Evolutionary conservation across 2,113 vertebrate species (phyloP), one percentile per base, ranked within the genome.

Genomic region (Burhinus oedicnemus): DNA sequence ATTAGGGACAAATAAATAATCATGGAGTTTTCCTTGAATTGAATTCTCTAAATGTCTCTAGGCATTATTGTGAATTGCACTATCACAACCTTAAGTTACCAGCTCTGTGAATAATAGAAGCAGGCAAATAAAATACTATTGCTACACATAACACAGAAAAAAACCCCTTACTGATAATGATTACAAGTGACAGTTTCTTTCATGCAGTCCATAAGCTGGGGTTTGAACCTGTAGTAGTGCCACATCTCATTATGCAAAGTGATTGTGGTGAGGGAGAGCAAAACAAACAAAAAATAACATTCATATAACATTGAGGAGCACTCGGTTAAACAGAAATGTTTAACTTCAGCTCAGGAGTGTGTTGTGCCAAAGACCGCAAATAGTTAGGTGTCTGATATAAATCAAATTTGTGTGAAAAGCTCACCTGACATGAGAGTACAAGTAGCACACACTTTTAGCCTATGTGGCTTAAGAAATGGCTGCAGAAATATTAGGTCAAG

Each of bases 121-220:
- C 51, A 38, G 91, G 74, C 81, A 85, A 95, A 94, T 52, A 96
- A 96, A 94, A 42, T 64, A 44, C 68, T 92, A 69, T 85, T 9
- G 58, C 5, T 83, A 58, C 15, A n/a, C 49, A 18, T 44, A 79
- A 82, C 49, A 79, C 17, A 64, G 83, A 36, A 89, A 16, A 87
- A 84, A 42, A 16, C 3, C 17, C 18, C 34, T 83, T 75, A 32
- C 29, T 97, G 90, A 95, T 84, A 77, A 47, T 84, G 87, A 95
- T 94, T 61, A 60, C 44, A 83, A 94, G 68, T 95, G 95, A 86
- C 94, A 94, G 76, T 79, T 79, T 82, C 69, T 61, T 97, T 97
- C 72, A 87, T 84, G 55, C 51, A 86, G 87, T 72, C 74, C 65
- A 75, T 89, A 60, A 94, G 11, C 57, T 90, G 42, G 57, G 19